Percentiles rank a stretch among this genome's conserved stretches.
These are phyloP conservation scores for Gasteruption jaculator DNA, from an alignment of 2,888 invertebrate genomes.

Conservation along the genomic window DNA sequence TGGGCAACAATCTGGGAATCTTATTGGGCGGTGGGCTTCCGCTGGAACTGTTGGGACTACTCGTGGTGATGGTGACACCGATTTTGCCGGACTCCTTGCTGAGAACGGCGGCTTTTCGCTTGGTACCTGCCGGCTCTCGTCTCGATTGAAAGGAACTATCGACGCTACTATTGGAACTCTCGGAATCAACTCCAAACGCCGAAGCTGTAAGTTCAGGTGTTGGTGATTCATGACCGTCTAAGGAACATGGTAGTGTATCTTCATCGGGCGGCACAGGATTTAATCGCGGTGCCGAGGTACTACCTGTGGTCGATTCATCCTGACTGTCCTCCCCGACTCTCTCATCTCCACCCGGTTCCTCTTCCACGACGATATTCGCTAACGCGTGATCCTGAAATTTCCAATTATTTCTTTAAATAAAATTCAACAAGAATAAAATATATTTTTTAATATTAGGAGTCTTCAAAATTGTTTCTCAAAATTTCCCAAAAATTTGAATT, in stretches of 20 bases:
- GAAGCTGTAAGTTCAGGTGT: constrained; percentile 46
- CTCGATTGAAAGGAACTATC: constrained; percentile 57
- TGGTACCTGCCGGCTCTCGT: constrained; percentile 63
- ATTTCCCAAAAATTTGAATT: no score
- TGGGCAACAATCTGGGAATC: constrained; percentile 49
- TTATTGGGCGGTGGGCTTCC: constrained; percentile 56
- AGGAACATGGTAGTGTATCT: constrained; percentile 51
- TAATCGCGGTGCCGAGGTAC: constrained; percentile 41
- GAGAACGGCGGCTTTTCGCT: constrained; percentile 82
- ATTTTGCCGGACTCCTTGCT: constrained; percentile 85
- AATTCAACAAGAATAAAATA: neutral
- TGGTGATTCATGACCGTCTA: constrained; percentile 48
- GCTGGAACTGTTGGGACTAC: constrained; percentile 54
- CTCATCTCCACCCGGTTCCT: constrained; percentile 48
- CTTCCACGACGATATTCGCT: constrained; percentile 45
- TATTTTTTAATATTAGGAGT: no score
- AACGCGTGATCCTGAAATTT: constrained; percentile 42
- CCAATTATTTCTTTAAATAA: no score
- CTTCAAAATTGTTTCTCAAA: no score
- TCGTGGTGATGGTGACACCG: constrained; percentile 83
- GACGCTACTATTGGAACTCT: constrained; percentile 60
- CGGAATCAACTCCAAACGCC: constrained; percentile 54
- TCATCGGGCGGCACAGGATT: constrained; percentile 51
- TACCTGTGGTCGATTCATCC: constrained; percentile 45
- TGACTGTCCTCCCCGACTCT: constrained; percentile 49